A percentile compares a stretch with the other conserved stretches of the same genome.
These are phyloP conservation scores for Pteronotus mesoamericanus DNA, from an alignment of 2,797 vertebrate species.

Conservation along the genomic window DNA sequence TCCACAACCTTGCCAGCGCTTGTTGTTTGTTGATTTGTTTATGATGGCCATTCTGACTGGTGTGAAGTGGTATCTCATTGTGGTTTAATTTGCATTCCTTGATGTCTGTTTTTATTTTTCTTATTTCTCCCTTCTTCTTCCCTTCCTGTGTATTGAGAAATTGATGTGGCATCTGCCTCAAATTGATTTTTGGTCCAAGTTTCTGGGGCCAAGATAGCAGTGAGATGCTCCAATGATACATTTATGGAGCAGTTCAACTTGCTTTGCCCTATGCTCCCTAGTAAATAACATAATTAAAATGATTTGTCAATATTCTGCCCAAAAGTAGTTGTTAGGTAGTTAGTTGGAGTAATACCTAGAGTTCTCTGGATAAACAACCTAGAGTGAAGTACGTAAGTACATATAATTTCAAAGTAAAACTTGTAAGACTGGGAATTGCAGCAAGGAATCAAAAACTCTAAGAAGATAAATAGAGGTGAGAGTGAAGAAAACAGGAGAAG, in stretches of 20 bases:
- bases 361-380: neutral
- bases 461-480: neutral
- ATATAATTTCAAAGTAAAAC: neutral
- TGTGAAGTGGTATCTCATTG: no score
- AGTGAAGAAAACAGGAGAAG: neutral
- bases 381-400: neutral
- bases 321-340: neutral
- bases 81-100: no score
- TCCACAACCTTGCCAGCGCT: no score
- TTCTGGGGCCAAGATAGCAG: neutral
- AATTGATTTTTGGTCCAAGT: neutral
- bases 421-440: neutral
- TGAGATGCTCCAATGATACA: neutral
- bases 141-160: neutral
- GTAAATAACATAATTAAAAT: neutral
- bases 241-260: neutral
- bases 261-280: neutral
- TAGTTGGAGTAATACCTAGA: neutral
- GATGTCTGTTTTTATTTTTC: neutral
- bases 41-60: no score
- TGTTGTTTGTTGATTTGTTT: no score
- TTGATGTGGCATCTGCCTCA: neutral
- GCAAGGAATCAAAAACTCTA: neutral
- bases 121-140: neutral
- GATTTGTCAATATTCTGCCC: neutral